phyloP scores from a whole-genome alignment of 2,113 vertebrate species.

The Melanostigma gelatinosum region DNA sequence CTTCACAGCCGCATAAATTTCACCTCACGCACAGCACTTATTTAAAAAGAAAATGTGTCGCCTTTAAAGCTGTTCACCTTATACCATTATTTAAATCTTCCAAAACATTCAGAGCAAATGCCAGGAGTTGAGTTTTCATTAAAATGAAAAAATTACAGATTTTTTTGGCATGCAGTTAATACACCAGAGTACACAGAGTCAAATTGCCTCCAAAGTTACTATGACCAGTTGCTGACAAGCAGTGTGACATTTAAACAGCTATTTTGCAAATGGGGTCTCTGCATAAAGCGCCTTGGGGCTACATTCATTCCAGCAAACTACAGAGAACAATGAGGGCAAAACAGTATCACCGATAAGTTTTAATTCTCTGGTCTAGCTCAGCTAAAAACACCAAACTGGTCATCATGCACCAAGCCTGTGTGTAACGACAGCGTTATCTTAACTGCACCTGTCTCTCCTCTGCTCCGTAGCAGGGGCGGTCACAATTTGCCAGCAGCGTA shows the following conservation, averaged over 20 bases:
- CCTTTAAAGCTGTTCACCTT: not conserved
- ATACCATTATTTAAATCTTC: not conserved
- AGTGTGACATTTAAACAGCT: not conserved
- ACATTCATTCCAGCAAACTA: too few relatives aligned
- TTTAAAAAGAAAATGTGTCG: not conserved
- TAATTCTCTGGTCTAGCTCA: too few relatives aligned
- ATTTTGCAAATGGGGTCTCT: too few relatives aligned
- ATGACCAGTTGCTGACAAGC: not conserved
- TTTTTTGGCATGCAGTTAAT: too few relatives aligned
- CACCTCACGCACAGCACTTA: not conserved
- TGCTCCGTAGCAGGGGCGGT: too few relatives aligned
- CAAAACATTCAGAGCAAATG: not conserved
- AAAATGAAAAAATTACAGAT: not conserved
- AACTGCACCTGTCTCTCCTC: not conserved
- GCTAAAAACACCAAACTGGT: too few relatives aligned
- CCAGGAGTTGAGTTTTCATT: not conserved
- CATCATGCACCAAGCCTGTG: not conserved
- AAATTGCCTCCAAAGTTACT: not conserved
- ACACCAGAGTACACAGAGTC: not conserved
- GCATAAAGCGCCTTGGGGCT: too few relatives aligned
- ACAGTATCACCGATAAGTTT: too few relatives aligned
- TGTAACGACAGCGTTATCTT: not conserved
- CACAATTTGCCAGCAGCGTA: not conserved
- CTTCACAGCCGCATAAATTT: not conserved
- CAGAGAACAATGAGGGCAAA: too few relatives aligned